Percentiles rank a stretch among this genome's conserved stretches.
Evolutionary conservation across 2,888 invertebrate species (phyloP).

Genomic region (Chrysina gloriosa): DNA sequence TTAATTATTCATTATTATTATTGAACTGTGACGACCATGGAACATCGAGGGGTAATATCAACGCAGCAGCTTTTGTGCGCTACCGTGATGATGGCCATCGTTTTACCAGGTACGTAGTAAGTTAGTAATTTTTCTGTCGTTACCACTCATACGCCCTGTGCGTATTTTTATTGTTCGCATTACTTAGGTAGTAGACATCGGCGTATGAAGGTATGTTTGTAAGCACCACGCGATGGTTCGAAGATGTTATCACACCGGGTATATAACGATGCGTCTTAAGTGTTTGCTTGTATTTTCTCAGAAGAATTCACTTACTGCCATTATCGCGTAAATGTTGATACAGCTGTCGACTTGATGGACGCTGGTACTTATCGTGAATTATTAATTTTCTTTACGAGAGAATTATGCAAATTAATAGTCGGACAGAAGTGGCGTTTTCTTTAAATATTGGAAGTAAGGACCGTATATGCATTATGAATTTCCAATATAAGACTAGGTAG

Average conservation of each 20-base stretch:
- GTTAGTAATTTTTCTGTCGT: conserved; percentile 2
- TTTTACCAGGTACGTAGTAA: conserved; percentile 54
- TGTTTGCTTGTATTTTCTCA: conserved; percentile 20
- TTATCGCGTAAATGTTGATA: conserved; percentile 23
- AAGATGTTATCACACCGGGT: conserved; percentile 19
- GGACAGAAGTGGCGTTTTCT: no score
- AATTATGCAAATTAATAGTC: neutral
- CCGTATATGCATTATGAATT: no score
- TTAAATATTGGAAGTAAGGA: no score
- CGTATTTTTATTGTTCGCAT: neutral
- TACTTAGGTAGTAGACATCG: neutral
- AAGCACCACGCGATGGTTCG: conserved; percentile 4
- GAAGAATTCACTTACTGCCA: conserved; percentile 19
- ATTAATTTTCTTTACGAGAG: conserved; percentile 2
- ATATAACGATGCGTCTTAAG: conserved; percentile 7
- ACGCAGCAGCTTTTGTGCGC: conserved; percentile 53
- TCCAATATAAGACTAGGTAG: no score
- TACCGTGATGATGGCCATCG: conserved; percentile 52
- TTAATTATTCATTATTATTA: neutral
- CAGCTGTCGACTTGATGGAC: conserved; percentile 14
- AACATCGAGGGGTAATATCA: conserved; percentile 7
- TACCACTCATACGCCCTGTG: neutral
- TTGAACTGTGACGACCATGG: conserved; percentile 28
- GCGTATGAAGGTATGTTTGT: neutral
- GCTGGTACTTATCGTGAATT: neutral